Percentiles rank a stretch among this genome's conserved stretches.
Evolutionary conservation across 2,113 vertebrate species (phyloP).

Genomic region (Orientallactaga bullata): DNA sequence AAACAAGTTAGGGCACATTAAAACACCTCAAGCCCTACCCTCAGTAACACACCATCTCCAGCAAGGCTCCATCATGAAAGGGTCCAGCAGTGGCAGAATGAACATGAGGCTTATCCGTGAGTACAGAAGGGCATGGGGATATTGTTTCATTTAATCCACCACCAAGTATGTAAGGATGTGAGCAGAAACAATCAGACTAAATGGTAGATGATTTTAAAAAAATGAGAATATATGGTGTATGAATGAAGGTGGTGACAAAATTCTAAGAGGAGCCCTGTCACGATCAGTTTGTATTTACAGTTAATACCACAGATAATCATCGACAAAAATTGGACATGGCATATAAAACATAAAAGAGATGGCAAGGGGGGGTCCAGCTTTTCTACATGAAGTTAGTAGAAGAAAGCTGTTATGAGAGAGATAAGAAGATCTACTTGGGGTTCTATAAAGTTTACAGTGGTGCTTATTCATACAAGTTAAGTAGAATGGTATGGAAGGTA

Average conservation of each 20-base stretch:
- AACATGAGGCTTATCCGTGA: too few species aligned
- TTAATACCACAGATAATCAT: not conserved
- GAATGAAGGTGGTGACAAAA: not conserved
- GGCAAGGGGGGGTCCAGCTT: not conserved
- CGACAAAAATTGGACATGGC: not conserved
- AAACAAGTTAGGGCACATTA: too few species aligned
- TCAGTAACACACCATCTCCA: too few species aligned
- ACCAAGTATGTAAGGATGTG: not conserved
- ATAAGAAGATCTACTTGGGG: not conserved
- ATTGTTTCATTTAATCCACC: too few species aligned
- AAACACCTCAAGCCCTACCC: too few species aligned
- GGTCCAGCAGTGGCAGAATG: too few species aligned
- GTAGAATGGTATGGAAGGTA: not conserved
- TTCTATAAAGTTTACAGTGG: not conserved
- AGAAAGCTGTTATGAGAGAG: not conserved
- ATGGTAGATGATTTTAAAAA: not conserved
- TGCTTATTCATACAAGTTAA: not conserved
- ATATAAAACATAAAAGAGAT: not conserved
- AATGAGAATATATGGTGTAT: not conserved
- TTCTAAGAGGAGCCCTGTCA: not conserved
- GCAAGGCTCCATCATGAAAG: too few species aligned
- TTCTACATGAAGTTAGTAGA: not conserved
- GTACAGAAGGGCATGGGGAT: too few species aligned
- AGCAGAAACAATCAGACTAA: not conserved
- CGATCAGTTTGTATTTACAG: not conserved